Evolutionary conservation across 2,113 vertebrate species (phyloP), one percentile per base, ranked within the genome.

Genomic region (Myanophis thanlyinensis): DNA sequence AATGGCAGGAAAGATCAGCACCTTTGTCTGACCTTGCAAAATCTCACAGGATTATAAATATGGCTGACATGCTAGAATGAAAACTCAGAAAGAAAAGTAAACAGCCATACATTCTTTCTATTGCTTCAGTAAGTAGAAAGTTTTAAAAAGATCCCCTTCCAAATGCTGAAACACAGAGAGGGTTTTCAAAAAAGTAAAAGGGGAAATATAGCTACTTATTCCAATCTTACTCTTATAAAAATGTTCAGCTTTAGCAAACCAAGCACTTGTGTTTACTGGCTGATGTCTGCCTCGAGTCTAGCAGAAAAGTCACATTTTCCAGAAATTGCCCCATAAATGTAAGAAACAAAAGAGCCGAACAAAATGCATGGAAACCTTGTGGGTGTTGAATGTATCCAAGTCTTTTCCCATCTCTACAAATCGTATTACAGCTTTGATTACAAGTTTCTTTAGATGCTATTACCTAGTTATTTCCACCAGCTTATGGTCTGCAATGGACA

Each of bases 71-170:
- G 0, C 22, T 10, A 4, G 91, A 44, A 53, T 56, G 87, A 51
- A 0, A 0, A 47, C 23, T 87, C 91, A 87, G 94, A 94, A 94
- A 93, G 54, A 15, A 93, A 94, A 93, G 93, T 92, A 93, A 51
- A 59, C 49, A 80, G 4, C 49, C 90, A 6, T 44, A 91, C 48
- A 53, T 56, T 0, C 0, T 15, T 44, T 85, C 0, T 0, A 7
- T 85, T 48, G 0, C 0, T 44, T 85, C 12, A 40, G 67, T 15
- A 54, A 62, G 44, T 7, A 44, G 46, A 46, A 46, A 52, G 90
- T 51, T 0, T 62, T 73, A 91, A 94, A 93, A 93, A 47, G 13
- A 13, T 27, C 54, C 1, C 30, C 30, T 67, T 67, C 62, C 22
- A 67, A 52, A 62, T 44, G 30, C 80, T 54, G 48, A 91, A 46